These are phyloP conservation scores for Rhopalosiphum nymphaeae DNA, from an alignment of 2,888 invertebrate species.

Conservation along the genomic window DNA sequence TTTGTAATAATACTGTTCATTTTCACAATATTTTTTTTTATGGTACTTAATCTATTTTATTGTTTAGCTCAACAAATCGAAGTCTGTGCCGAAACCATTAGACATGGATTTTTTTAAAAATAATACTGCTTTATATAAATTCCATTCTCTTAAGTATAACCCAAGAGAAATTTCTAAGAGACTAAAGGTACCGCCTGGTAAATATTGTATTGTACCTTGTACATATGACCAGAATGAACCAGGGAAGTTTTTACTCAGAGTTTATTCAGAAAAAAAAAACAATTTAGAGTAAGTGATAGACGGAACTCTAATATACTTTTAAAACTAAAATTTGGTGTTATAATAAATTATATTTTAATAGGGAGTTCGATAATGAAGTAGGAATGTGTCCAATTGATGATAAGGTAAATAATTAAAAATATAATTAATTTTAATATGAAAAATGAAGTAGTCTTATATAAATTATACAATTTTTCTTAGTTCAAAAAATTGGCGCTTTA, in stretches of 20 bases:
- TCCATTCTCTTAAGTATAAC: conserved; percentile 90
- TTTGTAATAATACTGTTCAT: neutral
- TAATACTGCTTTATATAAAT: conserved; percentile 90
- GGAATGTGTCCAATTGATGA: conserved; percentile 86
- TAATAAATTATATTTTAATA: conserved; percentile 71
- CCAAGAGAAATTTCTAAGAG: conserved; percentile 92
- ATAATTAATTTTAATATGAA: neutral
- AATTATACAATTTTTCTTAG: conserved; percentile 46
- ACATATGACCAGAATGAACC: conserved; percentile 97
- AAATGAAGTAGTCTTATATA: neutral
- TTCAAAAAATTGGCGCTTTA: conserved; percentile 70
- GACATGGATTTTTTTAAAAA: conserved; percentile 94
- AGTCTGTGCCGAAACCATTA: conserved; percentile 79
- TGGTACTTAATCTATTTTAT: neutral
- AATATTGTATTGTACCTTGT: conserved; percentile 95
- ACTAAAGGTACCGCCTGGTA: conserved; percentile 92
- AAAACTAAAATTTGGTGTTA: neutral
- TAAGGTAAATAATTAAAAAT: conserved; percentile 73
- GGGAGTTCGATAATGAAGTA: conserved; percentile 91
- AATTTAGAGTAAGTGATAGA: conserved; percentile 82
- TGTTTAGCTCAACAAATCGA: conserved; percentile 76
- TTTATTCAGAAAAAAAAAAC: conserved; percentile 93
- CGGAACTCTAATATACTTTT: neutral
- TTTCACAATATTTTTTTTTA: neutral
- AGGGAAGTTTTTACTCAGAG: conserved; percentile 93